Evolutionary conservation across 2,888 invertebrate genomes (phyloP).

Genomic region (Gibbula magus): DNA sequence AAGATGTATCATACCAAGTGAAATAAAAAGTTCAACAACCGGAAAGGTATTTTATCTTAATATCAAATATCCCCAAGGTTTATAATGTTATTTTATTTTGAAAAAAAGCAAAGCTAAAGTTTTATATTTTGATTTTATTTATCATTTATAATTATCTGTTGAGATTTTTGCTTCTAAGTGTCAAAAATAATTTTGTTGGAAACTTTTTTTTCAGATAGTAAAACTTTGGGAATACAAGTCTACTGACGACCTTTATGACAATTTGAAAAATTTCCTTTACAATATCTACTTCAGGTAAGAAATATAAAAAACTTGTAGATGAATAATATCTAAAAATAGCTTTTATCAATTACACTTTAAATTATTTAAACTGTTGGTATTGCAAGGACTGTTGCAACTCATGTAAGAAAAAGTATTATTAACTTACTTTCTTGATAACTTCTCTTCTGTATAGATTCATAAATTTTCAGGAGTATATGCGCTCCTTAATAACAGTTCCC

Average conservation of each 20-base stretch:
- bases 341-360: no score
- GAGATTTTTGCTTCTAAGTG: no score
- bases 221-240: conserved; percentile 67
- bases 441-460: neutral
- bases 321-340: no score
- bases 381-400: no score
- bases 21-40: conserved; percentile 82
- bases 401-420: neutral
- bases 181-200: no score
- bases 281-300: conserved; percentile 89
- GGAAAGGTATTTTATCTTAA: conserved; percentile 56
- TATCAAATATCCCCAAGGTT: neutral
- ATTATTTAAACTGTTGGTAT: no score
- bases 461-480: no score
- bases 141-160: no score
- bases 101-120: no score
- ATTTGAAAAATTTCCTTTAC: conserved; percentile 91
- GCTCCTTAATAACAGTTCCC: neutral
- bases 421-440: neutral
- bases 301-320: no score
- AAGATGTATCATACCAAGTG: conserved; percentile 88
- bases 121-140: no score
- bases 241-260: conserved; percentile 83
- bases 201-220: conserved; percentile 52
- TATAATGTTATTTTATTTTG: neutral